Percentiles rank a stretch among this genome's conserved stretches.
These are phyloP conservation scores for Spheniscus humboldti DNA, from an alignment of 2,797 vertebrate genomes.

Conservation along the genomic window DNA sequence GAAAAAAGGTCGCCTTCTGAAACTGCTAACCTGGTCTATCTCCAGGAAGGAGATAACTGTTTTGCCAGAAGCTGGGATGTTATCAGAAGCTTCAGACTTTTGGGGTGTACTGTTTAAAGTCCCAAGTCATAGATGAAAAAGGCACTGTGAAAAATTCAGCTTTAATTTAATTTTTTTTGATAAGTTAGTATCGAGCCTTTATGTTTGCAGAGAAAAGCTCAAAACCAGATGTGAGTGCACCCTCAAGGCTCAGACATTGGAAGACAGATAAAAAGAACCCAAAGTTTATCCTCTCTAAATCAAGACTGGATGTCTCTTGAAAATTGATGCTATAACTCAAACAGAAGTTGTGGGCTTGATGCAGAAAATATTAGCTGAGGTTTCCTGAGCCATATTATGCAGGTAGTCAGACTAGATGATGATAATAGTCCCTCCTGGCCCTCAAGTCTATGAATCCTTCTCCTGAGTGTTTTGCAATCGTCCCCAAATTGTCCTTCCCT, in stretches of 20 bases:
- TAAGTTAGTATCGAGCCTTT: neutral
- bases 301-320: constrained; percentile 8
- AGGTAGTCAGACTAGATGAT: neutral
- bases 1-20: neutral
- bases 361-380: constrained; percentile 28
- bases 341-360: constrained; percentile 17
- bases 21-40: neutral
- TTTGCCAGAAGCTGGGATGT: neutral
- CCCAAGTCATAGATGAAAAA: neutral
- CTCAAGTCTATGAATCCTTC: neutral
- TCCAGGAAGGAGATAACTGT: neutral
- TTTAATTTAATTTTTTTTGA: constrained; percentile 1
- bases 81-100: neutral
- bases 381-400: neutral
- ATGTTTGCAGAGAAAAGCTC: neutral
- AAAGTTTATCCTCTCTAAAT: constrained; percentile 49
- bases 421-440: neutral
- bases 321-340: constrained; percentile 43
- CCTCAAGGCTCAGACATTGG: constrained; percentile 20
- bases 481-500: neutral
- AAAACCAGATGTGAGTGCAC: neutral
- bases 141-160: neutral
- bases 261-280: constrained; percentile 34
- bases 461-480: neutral
- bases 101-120: neutral